Conservation (phyloP, 2,797 vertebrate genomes). For the Acrossocheilus fasciatus region DNA sequence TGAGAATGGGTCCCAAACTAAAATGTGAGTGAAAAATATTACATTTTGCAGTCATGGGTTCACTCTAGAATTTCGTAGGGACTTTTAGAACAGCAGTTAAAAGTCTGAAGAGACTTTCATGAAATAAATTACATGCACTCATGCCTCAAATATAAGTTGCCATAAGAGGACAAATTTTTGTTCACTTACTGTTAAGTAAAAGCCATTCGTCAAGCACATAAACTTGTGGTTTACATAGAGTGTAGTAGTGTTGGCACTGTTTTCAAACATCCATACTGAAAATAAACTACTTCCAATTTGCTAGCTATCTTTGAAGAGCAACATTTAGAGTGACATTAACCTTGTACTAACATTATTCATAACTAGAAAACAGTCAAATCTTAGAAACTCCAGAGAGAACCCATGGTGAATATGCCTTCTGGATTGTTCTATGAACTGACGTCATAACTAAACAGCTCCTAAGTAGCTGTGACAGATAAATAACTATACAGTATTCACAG, state of each 20-base stretch:
- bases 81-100: neutral
- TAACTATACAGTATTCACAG: slow-evolving; percentile 9
- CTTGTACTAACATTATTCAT: neutral
- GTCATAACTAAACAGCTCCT: neutral
- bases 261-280: neutral
- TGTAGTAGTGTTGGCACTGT: neutral
- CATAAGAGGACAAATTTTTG: neutral
- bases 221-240: neutral
- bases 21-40: neutral
- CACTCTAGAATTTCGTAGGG: neutral
- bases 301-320: neutral
- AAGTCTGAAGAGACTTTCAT: neutral
- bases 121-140: neutral
- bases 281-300: neutral
- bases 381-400: neutral
- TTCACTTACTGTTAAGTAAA: neutral
- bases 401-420: neutral
- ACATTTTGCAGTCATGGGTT: neutral
- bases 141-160: neutral
- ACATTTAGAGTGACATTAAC: neutral
- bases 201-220: neutral
- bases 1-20: neutral
- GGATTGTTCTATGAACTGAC: neutral
- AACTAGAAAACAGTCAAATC: neutral
- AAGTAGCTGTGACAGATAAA: neutral